Base-by-base conservation (phyloP, 2,797 vertebrate species). In the Syndactyla subalaris region DNA sequence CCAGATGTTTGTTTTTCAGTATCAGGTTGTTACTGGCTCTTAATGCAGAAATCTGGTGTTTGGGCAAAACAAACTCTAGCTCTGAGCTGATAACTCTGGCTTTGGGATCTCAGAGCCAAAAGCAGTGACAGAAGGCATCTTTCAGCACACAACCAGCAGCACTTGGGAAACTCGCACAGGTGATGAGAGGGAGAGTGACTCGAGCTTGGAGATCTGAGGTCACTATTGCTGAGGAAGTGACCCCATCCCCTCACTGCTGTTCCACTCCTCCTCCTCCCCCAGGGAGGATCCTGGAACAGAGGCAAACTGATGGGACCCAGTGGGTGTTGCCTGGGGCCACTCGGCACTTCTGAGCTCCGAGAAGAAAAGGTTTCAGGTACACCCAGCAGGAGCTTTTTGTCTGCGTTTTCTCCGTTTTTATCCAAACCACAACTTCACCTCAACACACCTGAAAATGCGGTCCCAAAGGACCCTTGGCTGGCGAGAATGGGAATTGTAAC, bases 1-100 rank as follows among this genome's bases (percentile, higher is more conserved):
- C 29, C 83, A 88, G 61, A 59, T 80, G 52, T 65, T 82, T 93
- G 62, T 55, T 81, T 73, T 81, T 83, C 30, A 29, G 45, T 39
- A 0, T 57, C 74, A 70, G 41, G 52, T 51, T 1, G 43, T 86
- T 61, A 39, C 43, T 46, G 70, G 14, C 46, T 74, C 22, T 84
- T 3, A 5, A 54, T 51, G 39, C 49, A 85, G 92, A 87, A 78
- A 76, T 71, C 22, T 9, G n/a, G 62, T 68, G 46, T 72, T 77
- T 71, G 74, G 84, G 72, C 70, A 91, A 89, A 71, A 92, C 55
- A 63, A 52, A 72, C 39, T 29, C 14, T 10, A 9, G n/a, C 18
- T 84, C 65, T 63, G 78, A 58, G 85, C 74, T 93, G 74, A 8
- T 57, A 21, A 26, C 0, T 23, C 81, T 15, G 3, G 1, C 19